Base-by-base conservation (phyloP, 1,140 invertebrate species). In the Zaprionus camerounensis region DNA sequence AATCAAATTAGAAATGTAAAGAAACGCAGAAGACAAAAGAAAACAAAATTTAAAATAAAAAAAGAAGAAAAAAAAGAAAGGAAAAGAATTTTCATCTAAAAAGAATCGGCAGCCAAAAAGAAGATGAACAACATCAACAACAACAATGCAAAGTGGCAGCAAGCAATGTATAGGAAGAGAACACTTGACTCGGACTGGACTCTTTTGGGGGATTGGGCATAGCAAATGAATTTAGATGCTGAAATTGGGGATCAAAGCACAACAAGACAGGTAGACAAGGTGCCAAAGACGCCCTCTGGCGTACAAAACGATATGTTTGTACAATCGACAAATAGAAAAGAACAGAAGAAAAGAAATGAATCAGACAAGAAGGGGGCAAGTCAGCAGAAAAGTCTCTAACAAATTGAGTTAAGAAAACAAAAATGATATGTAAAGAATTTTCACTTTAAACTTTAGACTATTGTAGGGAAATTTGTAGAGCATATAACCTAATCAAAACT, bases 1-100 rank as follows among this genome's bases (percentile, higher is more conserved):
- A 84, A 87, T 87, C 81, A 88, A 87, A 84, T 88, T 81, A 88
- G 71, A 87, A 87, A 74, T 81, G 67, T 57, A 72, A 81, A 77
- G 65, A 66, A 70, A 66, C 61, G 36, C 38, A 53, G 15, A 17
- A 63, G 57, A 72, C 62, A 77, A 77, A 66, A 72, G 17, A 36
- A 51, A 34, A 41, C 6, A 75, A 11, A 61, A 36, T 36, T n/a
- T 49, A 22, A 22, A 69, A 76, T 44, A 24, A 59, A 64, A 44
- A n/a, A 1, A 11, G 72, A 77, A 61, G 62, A 12, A 24, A 49
- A 24, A 38, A 1, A 74, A 7, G 36, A 36, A 15, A 70, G 51
- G 20, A 59, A 56, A 59, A 68, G 12, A 66, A 74, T 38, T 58
- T 61, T 56, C 26, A 51, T 15, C 49, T 36, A 36, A 46, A 67